Evolutionary conservation across 1,140 invertebrate genomes (phyloP).

Genomic region (Sarcophaga peregrina): DNA sequence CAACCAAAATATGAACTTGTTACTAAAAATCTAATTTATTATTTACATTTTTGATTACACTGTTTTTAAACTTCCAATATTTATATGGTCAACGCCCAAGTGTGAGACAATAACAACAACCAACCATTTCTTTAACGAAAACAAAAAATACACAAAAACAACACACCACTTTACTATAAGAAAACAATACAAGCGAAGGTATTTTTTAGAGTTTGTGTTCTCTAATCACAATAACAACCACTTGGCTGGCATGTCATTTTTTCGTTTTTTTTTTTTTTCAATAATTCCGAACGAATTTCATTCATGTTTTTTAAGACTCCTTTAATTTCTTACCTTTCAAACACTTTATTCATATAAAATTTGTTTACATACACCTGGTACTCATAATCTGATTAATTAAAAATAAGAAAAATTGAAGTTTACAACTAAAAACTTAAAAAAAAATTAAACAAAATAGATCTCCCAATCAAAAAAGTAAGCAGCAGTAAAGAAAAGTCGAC

Average conservation of each 20-base stretch:
- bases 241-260: constrained; percentile 32
- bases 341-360: constrained; percentile 40
- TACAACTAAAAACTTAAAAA: constrained; percentile 21
- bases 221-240: constrained; percentile 26
- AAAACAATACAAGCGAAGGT: constrained; percentile 55
- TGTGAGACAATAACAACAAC: not conserved
- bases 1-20: not conserved
- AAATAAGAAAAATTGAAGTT: not conserved
- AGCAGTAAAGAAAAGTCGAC: constrained; percentile 49
- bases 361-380: constrained; percentile 3
- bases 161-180: constrained; percentile 52
- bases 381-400: constrained; percentile 47
- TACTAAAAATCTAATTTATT: not conserved
- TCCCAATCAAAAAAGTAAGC: constrained; percentile 46
- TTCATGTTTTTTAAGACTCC: constrained; percentile 2
- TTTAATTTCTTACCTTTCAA: constrained; percentile 48
- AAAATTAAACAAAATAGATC: constrained; percentile 27
- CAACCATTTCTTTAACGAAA: constrained; percentile 19
- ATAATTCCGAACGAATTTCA: not conserved
- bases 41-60: not conserved
- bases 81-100: constrained; percentile 8
- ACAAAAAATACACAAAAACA: constrained; percentile 45
- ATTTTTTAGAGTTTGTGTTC: constrained; percentile 46
- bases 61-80: not conserved
- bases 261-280: not conserved